Conservation (phyloP, 2,888 invertebrate genomes). For the Tuberolachnus salignus region DNA sequence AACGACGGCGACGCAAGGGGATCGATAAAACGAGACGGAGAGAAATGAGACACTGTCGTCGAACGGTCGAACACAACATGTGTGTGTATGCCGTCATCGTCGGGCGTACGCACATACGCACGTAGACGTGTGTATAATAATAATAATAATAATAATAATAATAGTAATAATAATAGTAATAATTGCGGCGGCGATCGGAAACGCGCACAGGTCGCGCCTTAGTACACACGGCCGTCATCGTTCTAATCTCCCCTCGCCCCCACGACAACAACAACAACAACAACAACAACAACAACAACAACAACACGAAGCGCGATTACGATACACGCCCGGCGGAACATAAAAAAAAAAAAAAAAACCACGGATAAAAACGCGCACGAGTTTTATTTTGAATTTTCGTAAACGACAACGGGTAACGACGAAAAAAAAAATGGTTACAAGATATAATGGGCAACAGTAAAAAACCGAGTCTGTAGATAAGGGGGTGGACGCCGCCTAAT, state of each 20-base stretch:
- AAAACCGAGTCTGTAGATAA: not conserved
- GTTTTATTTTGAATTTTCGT: not conserved
- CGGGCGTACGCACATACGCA: not conserved
- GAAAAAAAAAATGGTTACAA: constrained; percentile 2
- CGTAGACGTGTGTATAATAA: constrained; percentile 2
- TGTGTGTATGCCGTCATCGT: constrained; percentile 6
- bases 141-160: not conserved
- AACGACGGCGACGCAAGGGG: constrained; percentile 30
- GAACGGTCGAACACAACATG: not conserved
- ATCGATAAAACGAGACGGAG: constrained; percentile 53
- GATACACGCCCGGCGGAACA: not conserved
- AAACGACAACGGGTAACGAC: not conserved
- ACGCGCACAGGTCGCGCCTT: not conserved
- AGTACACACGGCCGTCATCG: not conserved
- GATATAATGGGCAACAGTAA: too few relatives aligned
- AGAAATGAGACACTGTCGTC: constrained; percentile 31
- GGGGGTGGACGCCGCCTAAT: not conserved
- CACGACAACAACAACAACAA: too few relatives aligned
- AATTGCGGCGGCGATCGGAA: constrained; percentile 1
- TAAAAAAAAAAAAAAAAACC: not conserved
- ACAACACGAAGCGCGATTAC: too few relatives aligned
- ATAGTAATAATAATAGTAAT: constrained; percentile 16
- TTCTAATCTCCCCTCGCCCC: constrained; percentile 1
- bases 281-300: not conserved
- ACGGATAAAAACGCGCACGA: not conserved